Evolutionary conservation across 2,113 vertebrate genomes (phyloP).

Genomic region (Dicrurus megarhynchus): DNA sequence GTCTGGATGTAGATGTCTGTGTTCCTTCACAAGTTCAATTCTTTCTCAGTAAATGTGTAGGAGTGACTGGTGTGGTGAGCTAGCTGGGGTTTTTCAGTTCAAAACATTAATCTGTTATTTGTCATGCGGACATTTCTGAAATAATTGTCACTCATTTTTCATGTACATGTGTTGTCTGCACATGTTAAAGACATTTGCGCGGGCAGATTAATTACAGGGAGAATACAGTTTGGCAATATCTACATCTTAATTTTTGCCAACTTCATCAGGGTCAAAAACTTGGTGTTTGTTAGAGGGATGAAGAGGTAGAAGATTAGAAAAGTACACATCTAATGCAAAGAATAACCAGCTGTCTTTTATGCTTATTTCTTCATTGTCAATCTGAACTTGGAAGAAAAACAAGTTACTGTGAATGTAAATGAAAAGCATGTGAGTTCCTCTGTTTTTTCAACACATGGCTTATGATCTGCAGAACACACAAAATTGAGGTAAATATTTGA

Average conservation of each 20-base stretch:
- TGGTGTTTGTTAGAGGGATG: not conserved
- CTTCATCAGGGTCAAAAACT: not conserved
- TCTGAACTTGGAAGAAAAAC: not conserved
- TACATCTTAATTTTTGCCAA: not conserved
- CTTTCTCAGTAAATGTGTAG: not conserved
- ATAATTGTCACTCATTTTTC: not conserved
- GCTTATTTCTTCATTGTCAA: not conserved
- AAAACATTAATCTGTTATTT: not conserved
- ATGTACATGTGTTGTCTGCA: rapidly evolving
- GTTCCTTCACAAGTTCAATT: not conserved
- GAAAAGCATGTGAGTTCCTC: not conserved
- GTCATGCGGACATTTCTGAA: not conserved
- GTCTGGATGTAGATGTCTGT: not conserved
- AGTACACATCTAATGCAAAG: not conserved
- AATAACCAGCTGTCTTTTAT: not conserved
- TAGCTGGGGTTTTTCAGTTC: not conserved
- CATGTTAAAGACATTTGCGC: not conserved
- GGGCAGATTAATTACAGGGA: not conserved
- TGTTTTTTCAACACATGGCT: not conserved
- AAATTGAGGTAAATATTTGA: not conserved
- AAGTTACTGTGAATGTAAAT: not conserved
- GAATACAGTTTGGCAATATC: not conserved
- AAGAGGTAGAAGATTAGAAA: not conserved
- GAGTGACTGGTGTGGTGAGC: not conserved
- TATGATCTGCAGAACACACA: not conserved